Percentiles rank a stretch among this genome's conserved stretches.
phyloP scores from a whole-genome alignment of 2,888 invertebrate genomes.

The Hypena proboscidalis region DNA sequence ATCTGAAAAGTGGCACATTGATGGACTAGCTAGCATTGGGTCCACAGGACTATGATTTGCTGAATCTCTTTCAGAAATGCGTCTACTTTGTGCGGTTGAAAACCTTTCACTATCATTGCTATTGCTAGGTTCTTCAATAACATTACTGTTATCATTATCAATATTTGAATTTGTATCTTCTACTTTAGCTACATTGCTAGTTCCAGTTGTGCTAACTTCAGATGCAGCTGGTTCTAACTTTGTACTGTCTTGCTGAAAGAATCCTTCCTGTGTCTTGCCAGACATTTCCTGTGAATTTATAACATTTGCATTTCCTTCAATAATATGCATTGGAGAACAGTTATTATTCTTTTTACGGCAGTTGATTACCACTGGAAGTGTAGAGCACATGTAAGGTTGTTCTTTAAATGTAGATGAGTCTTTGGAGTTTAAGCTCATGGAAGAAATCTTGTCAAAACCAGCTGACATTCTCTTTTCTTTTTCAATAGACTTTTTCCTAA shows the following conservation, averaged over 20 bases:
- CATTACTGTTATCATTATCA: constrained; percentile 66
- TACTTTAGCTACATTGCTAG: constrained; percentile 54
- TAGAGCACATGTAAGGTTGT: constrained; percentile 49
- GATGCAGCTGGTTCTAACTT: constrained; percentile 53
- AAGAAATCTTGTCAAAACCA: constrained; percentile 51
- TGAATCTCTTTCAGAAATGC: constrained; percentile 86
- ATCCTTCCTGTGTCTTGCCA: constrained; percentile 48
- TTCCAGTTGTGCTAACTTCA: constrained; percentile 51
- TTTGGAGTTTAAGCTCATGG: constrained; percentile 48
- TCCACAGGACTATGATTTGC: constrained; percentile 92
- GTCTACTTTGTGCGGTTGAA: constrained; percentile 70
- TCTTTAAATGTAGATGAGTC: constrained; percentile 57
- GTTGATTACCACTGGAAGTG: constrained; percentile 54
- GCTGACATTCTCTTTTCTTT: constrained; percentile 72
- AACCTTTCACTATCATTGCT: constrained; percentile 68
- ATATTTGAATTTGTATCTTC: constrained; percentile 65
- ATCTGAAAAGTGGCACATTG: constrained; percentile 88
- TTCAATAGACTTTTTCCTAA: constrained; percentile 82
- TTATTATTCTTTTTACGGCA: constrained; percentile 50
- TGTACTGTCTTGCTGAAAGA: constrained; percentile 55
- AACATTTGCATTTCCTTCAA: constrained; percentile 48
- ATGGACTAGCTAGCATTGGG: constrained; percentile 88
- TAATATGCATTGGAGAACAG: constrained; percentile 46
- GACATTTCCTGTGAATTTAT: constrained; percentile 48
- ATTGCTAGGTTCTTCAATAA: constrained; percentile 65